phyloP scores from a whole-genome alignment of 2,888 invertebrate genomes.

The Heliconius hortense region DNA sequence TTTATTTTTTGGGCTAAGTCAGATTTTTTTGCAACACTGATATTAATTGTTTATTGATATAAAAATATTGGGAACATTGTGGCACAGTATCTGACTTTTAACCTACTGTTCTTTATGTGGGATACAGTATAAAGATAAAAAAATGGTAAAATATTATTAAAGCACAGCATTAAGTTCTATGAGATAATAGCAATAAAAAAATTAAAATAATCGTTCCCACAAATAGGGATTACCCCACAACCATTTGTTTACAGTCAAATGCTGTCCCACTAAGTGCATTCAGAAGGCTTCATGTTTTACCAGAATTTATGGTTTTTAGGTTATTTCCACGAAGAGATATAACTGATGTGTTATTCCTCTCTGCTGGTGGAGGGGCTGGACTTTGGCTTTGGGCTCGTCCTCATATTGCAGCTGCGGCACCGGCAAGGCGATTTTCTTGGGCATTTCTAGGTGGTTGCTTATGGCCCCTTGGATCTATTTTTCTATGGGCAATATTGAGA shows the following conservation, averaged over 20 bases:
- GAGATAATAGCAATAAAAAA: not conserved
- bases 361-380: conserved; percentile 91
- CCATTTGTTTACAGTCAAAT: not conserved
- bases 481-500: conserved; percentile 93
- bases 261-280: not conserved
- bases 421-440: conserved; percentile 84
- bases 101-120: too few relatives aligned
- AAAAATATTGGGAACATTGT: too few relatives aligned
- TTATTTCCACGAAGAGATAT: conserved; percentile 88
- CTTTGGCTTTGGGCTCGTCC: conserved; percentile 91
- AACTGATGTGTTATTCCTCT: conserved; percentile 90
- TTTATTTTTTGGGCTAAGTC: too few relatives aligned
- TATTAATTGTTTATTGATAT: too few relatives aligned
- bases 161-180: not conserved
- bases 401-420: conserved; percentile 86
- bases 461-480: conserved; percentile 94
- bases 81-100: too few relatives aligned
- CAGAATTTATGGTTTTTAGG: conserved; percentile 67
- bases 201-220: not conserved
- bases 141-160: not conserved
- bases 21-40: too few relatives aligned
- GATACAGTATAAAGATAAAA: too few relatives aligned
- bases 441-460: conserved; percentile 90
- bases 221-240: not conserved
- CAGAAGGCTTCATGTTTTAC: not conserved